Conservation (phyloP, 2,888 invertebrate genomes). For the Synergus japonicus region DNA sequence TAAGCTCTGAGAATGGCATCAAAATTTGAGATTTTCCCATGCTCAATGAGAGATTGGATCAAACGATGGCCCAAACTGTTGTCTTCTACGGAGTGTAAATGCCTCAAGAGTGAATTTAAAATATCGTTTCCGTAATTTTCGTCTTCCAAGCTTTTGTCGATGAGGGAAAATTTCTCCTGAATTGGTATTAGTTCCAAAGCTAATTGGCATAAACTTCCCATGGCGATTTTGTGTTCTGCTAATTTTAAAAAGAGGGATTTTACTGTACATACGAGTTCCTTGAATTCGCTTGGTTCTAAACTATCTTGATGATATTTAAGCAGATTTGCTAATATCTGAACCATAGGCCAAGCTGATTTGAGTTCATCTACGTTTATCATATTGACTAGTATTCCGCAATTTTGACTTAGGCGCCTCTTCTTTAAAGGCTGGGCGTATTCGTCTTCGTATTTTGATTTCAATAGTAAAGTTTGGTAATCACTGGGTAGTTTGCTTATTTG, state of each 20-base stretch:
- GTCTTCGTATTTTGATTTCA: not conserved
- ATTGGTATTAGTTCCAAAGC: conserved; percentile 68
- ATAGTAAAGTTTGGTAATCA: conserved; percentile 1
- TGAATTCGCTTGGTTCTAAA: conserved; percentile 72
- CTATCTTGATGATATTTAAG: conserved; percentile 76
- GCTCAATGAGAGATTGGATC: conserved; percentile 74
- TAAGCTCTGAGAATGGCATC: conserved; percentile 75
- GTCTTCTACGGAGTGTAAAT: conserved; percentile 61
- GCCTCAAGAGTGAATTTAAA: conserved; percentile 69
- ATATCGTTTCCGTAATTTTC: not conserved
- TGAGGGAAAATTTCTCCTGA: conserved; percentile 56
- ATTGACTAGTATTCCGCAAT: conserved; percentile 61
- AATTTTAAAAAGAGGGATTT: conserved; percentile 67
- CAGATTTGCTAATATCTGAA: conserved; percentile 74
- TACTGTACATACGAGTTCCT: conserved; percentile 73
- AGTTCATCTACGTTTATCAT: conserved; percentile 69
- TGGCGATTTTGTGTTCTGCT: conserved; percentile 69
- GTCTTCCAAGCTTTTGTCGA: conserved; percentile 70
- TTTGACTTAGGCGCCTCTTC: conserved; percentile 64
- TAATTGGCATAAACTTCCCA: conserved; percentile 74
- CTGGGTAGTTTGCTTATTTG: conserved; percentile 64
- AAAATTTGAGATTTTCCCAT: conserved; percentile 69
- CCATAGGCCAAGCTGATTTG: conserved; percentile 76
- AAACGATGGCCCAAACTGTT: conserved; percentile 73
- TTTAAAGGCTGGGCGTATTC: conserved; percentile 62